phyloP scores from a whole-genome alignment of 2,888 invertebrate species.

The Timema podura region DNA sequence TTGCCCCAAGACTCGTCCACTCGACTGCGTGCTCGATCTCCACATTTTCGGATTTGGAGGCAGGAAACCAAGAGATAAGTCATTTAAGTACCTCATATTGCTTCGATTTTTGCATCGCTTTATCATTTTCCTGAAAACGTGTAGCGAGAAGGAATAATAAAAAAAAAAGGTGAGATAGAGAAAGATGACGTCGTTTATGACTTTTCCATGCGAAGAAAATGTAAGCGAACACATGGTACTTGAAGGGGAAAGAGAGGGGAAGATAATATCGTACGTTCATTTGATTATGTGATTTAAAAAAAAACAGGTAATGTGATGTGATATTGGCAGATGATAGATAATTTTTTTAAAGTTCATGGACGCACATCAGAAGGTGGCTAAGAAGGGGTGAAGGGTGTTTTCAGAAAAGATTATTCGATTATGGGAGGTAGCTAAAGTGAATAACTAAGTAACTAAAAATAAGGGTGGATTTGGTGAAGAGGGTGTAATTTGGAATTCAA shows the following conservation, averaged over 20 bases:
- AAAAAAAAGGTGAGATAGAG: constrained; percentile 1
- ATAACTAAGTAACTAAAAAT: no score
- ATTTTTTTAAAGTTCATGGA: background rate
- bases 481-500: no score
- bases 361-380: background rate
- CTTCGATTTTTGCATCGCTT: constrained; percentile 27
- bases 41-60: constrained; percentile 22
- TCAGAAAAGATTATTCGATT: constrained; percentile 10
- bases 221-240: no score
- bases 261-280: background rate
- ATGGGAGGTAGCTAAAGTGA: background rate
- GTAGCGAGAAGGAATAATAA: background rate
- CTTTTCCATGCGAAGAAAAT: background rate
- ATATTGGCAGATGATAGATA: constrained; percentile 10
- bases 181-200: constrained; percentile 9
- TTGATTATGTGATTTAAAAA: constrained; percentile 16
- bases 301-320: constrained; percentile 17
- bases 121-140: constrained; percentile 16
- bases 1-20: background rate
- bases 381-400: background rate
- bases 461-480: no score
- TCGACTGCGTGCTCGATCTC: background rate
- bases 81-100: constrained; percentile 28
- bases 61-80: constrained; percentile 30
- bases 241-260: no score